A percentile compares a stretch with the other conserved stretches of the same genome.
These are phyloP conservation scores for Melanerpes aurifrons DNA, from an alignment of 2,113 vertebrate species.

Conservation along the genomic window DNA sequence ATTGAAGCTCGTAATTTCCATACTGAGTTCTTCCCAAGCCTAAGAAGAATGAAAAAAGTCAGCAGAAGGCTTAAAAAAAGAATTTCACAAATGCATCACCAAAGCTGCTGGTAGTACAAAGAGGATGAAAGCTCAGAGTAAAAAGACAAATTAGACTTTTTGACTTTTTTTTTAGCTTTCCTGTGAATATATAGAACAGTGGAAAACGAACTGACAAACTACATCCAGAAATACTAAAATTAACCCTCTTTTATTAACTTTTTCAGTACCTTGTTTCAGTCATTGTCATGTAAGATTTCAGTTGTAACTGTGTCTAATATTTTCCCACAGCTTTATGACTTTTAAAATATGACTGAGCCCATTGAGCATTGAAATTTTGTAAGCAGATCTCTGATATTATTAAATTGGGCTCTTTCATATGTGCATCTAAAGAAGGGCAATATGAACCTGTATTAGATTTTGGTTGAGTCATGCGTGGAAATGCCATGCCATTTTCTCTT, in stretches of 20 bases:
- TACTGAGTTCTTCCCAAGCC: neutral
- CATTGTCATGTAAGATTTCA: conserved; percentile 1
- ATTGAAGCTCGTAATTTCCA: neutral
- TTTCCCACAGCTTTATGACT: conserved; percentile 1
- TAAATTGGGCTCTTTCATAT: conserved; percentile 21
- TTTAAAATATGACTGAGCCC: conserved; percentile 5
- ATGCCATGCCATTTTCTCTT: neutral
- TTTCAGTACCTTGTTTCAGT: conserved; percentile 8
- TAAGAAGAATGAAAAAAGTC: neutral
- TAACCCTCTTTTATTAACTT: neutral
- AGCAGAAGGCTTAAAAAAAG: neutral
- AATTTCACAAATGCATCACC: neutral
- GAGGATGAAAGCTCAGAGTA: neutral
- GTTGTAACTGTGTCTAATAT: neutral
- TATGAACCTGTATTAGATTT: conserved; percentile 30
- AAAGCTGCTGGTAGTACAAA: neutral
- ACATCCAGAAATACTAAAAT: conserved; percentile 7
- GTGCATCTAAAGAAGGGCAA: conserved; percentile 34
- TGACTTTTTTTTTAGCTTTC: neutral
- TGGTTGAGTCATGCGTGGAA: neutral
- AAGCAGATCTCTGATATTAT: neutral
- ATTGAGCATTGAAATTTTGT: conserved; percentile 16
- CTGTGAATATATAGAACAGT: neutral
- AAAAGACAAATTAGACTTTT: neutral
- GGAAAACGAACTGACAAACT: neutral